A percentile compares a stretch with the other conserved stretches of the same genome.
phyloP scores from a whole-genome alignment of 2,888 invertebrate genomes.

The Euplexia lucipara region DNA sequence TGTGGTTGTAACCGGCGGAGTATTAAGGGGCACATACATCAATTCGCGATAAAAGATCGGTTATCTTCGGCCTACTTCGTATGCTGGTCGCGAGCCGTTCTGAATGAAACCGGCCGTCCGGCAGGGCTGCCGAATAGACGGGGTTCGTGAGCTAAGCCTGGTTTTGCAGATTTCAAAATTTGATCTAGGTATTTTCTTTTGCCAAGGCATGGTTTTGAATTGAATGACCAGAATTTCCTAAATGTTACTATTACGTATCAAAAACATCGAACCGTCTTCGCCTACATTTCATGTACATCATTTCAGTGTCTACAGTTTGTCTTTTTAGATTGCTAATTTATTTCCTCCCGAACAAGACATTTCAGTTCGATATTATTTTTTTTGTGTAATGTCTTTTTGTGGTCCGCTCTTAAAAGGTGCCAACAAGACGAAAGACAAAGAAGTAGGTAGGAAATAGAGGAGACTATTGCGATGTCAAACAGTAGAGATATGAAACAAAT shows the following conservation, averaged over 20 bases:
- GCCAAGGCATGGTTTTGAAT: neutral
- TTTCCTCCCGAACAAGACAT: no score
- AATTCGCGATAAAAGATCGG: constrained; percentile 78
- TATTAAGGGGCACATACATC: constrained; percentile 72
- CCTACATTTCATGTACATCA: no score
- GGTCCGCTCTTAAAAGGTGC: no score
- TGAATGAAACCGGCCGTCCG: constrained; percentile 48
- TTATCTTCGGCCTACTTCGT: constrained; percentile 71
- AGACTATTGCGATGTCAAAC: no score
- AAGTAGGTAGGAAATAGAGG: no score
- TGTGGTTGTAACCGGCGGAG: constrained; percentile 35
- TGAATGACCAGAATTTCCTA: neutral
- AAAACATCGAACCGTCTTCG: no score
- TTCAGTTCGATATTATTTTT: no score
- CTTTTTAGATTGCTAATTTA: no score
- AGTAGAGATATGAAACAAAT: no score
- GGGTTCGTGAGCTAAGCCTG: neutral
- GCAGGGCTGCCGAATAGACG: constrained; percentile 51
- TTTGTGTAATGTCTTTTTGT: no score
- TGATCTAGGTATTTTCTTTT: neutral
- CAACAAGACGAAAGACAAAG: neutral
- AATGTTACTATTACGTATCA: no score
- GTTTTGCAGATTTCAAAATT: neutral
- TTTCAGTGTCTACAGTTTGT: no score
- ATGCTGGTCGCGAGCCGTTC: constrained; percentile 57